phyloP scores from a whole-genome alignment of 2,888 invertebrate species.

The Pristionchus maxplancki region DNA sequence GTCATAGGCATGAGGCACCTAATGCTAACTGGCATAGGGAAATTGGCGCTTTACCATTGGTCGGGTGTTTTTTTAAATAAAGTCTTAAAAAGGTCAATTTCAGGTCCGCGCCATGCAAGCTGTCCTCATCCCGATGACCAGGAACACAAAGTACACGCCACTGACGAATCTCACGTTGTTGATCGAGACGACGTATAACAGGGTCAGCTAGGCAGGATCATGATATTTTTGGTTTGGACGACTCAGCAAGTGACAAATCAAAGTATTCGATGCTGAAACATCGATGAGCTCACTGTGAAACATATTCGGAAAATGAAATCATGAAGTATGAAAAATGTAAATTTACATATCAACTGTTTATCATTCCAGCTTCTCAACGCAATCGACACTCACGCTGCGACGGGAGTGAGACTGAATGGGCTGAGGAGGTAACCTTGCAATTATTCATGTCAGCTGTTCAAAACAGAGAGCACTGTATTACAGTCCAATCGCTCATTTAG shows the following conservation, averaged over 20 bases:
- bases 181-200: conserved; percentile 32
- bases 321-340: too few relatives aligned
- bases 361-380: neutral
- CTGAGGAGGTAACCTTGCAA: neutral
- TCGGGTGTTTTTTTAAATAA: too few relatives aligned
- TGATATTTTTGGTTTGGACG: neutral
- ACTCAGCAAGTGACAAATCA: too few relatives aligned
- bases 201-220: neutral
- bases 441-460: too few relatives aligned
- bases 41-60: too few relatives aligned
- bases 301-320: neutral
- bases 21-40: too few relatives aligned
- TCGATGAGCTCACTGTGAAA: neutral
- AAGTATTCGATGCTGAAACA: neutral
- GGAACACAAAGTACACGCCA: conserved; percentile 46
- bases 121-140: conserved; percentile 41
- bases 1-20: too few relatives aligned
- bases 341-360: neutral
- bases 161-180: conserved; percentile 40
- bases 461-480: too few relatives aligned
- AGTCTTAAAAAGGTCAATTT: too few relatives aligned
- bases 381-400: conserved; percentile 22
- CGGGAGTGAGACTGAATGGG: neutral
- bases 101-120: conserved; percentile 48
- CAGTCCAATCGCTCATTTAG: too few relatives aligned